Evolutionary conservation across 1,140 invertebrate genomes (phyloP).

Genomic region (Medauroidea extradentata): DNA sequence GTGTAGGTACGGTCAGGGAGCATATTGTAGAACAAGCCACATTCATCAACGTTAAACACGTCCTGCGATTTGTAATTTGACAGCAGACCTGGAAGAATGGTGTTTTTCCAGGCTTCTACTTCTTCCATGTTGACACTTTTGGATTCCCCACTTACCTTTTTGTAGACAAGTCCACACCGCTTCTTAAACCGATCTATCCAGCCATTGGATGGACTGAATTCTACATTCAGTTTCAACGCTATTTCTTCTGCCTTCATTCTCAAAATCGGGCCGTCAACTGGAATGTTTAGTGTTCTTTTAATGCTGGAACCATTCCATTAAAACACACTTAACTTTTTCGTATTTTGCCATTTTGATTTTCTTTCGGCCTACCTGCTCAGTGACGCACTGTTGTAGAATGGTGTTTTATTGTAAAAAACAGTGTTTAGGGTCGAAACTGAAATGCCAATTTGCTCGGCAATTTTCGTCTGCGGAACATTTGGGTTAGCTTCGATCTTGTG

Average conservation of each 20-base stretch:
- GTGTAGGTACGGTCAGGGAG: constrained; percentile 33
- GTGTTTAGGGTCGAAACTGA: no score
- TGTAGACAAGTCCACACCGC: constrained; percentile 1
- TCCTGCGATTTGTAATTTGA: constrained; percentile 16
- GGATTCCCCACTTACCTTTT: constrained; percentile 13
- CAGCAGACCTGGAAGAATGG: not conserved
- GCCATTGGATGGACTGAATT: constrained; percentile 27
- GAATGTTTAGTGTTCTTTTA: constrained; percentile 32
- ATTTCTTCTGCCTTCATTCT: constrained; percentile 36
- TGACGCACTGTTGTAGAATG: no score
- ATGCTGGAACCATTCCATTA: constrained; percentile 31
- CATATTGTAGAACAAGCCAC: constrained; percentile 39
- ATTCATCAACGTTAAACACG: constrained; percentile 44
- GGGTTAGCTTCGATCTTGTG: no score
- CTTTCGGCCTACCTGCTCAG: no score
- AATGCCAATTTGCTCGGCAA: no score
- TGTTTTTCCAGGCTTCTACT: not conserved
- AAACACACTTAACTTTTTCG: constrained; percentile 26
- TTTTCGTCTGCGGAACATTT: no score
- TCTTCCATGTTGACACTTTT: not conserved
- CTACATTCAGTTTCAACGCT: constrained; percentile 25
- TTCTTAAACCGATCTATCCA: constrained; percentile 28
- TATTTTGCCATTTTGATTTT: no score
- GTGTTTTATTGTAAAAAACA: no score
- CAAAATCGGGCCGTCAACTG: constrained; percentile 34